Base-by-base conservation (phyloP, 2,888 invertebrate species). In the Abscondita cerata region DNA sequence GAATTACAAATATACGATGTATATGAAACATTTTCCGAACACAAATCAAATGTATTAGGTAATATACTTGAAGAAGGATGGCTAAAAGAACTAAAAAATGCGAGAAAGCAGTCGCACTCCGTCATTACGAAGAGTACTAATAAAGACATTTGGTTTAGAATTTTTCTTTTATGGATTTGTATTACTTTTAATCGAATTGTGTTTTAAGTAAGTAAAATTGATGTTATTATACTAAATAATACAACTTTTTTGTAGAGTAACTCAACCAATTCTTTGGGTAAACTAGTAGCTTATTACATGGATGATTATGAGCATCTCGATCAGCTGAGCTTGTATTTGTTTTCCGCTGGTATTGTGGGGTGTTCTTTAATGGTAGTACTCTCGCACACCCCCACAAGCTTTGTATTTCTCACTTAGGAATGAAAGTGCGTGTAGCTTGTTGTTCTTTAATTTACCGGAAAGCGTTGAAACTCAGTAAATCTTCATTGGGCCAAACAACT, bases 301-400 rank as follows among this genome's bases (percentile, higher is more conserved):
- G n/a, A n/a, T n/a, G n/a, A n/a, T n/a, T n/a, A n/a, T n/a, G n/a
- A n/a, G n/a, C n/a, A n/a, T n/a, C n/a, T n/a, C n/a, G n/a, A n/a
- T n/a, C n/a, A n/a, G n/a, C n/a, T n/a, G n/a, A n/a, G n/a, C n/a
- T n/a, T n/a, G n/a, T n/a, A n/a, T n/a, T n/a, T n/a, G n/a, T n/a
- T n/a, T n/a, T n/a, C n/a, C n/a, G 86, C 82, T 0, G 91, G 88
- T 2, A 88, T 95, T 15, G 87, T 93, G 12, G 70, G 90, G 15
- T 90, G 90, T 72, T 92, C 92, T 0, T 87, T 89, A 0, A 75
- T 91, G 48, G 90, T 90, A 73, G 88, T 94, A 20, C 83, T 95
- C 69, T 82, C 91, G n/a, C 88, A 92, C 66, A 98, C 81, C 95
- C 95, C 0, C 96, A 93, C 77, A 95, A 96, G 90, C 89, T 96